A percentile compares a stretch with the other conserved stretches of the same genome.
Evolutionary conservation across 2,113 vertebrate species (phyloP).

Genomic region (Hemibagrus wyckioides): DNA sequence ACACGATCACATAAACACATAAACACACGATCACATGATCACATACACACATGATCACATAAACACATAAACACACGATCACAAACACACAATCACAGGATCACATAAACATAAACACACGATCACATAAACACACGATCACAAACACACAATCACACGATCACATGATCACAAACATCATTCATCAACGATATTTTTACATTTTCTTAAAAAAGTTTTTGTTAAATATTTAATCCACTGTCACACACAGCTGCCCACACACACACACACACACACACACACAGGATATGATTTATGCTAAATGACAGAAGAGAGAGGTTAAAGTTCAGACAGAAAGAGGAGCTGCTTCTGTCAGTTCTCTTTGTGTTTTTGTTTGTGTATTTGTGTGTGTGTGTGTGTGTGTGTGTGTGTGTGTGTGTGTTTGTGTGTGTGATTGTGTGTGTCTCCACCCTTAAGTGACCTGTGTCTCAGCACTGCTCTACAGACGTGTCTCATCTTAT

Average conservation of each 20-base stretch:
- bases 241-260: constrained; percentile 27
- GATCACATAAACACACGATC: too few species aligned
- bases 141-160: too few species aligned
- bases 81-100: too few species aligned
- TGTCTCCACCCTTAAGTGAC: neutral
- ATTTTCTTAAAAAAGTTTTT: neutral
- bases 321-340: neutral
- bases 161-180: neutral
- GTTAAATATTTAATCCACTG: neutral
- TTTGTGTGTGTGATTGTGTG: constrained; percentile 1
- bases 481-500: neutral
- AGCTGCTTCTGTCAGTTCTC: constrained; percentile 27
- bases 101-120: too few species aligned
- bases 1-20: too few species aligned
- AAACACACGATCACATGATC: too few species aligned
- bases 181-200: neutral
- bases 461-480: neutral
- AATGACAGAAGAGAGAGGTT: constrained; percentile 31
- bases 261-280: constrained; percentile 25
- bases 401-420: constrained; percentile 30
- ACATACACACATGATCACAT: too few species aligned
- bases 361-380: constrained; percentile 11
- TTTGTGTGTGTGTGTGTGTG: neutral
- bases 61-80: too few species aligned
- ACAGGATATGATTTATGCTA: constrained; percentile 19